These are phyloP conservation scores for Myotis planiceps DNA, from an alignment of 2,797 vertebrate species.

Conservation along the genomic window DNA sequence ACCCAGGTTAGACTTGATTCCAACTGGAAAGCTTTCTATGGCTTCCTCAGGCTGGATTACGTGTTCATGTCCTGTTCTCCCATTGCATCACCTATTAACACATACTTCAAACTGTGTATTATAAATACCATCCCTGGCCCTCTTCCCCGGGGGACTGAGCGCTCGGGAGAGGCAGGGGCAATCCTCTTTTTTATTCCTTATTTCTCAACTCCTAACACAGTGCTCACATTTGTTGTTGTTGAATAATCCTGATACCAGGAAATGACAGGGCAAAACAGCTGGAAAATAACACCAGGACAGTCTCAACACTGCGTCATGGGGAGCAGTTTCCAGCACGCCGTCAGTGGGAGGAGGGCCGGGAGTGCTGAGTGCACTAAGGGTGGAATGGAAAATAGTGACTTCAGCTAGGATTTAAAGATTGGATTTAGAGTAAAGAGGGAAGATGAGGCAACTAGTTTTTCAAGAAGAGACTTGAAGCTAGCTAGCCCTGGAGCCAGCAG, in stretches of 20 bases:
- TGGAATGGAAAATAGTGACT: not conserved
- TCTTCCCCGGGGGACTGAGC: not conserved
- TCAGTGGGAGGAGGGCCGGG: not conserved
- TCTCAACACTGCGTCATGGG: not conserved
- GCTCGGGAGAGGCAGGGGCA: not conserved
- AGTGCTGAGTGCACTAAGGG: not conserved
- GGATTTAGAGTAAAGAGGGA: not conserved
- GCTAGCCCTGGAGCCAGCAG: not conserved
- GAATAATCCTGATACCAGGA: not conserved
- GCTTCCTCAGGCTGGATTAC: not conserved
- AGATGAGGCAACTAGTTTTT: not conserved
- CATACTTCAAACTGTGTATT: not conserved
- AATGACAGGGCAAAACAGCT: not conserved
- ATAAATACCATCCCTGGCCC: not conserved
- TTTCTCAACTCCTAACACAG: constrained; percentile 8
- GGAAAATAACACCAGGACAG: not conserved
- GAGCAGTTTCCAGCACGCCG: not conserved
- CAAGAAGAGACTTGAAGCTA: not conserved
- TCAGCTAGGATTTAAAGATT: not conserved
- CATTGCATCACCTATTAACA: not conserved
- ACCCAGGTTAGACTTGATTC: not conserved
- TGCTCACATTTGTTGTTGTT: not conserved
- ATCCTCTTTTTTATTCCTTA: not conserved
- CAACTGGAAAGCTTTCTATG: not conserved
- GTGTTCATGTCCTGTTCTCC: not conserved